Percentiles rank a stretch among this genome's conserved stretches.
phyloP scores from a whole-genome alignment of 2,113 vertebrate genomes.

The Macrotis lagotis region DNA sequence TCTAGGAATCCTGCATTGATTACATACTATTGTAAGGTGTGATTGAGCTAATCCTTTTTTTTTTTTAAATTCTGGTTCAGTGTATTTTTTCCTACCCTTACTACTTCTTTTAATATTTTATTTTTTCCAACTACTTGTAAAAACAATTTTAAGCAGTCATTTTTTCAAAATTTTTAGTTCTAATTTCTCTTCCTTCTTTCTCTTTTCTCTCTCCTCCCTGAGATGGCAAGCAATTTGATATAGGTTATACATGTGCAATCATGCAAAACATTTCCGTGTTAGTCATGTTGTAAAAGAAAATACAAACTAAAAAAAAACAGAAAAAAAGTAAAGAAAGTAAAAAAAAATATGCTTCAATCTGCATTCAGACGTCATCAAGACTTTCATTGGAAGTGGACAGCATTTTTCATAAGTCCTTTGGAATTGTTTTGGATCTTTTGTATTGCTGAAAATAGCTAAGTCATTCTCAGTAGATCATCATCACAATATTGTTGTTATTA shows the following conservation, averaged over 20 bases:
- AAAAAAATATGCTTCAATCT: background rate
- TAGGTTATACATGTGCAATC: background rate
- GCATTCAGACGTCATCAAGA: background rate
- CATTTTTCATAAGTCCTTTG: background rate
- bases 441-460: background rate
- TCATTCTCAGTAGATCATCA: background rate
- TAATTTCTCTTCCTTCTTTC: background rate
- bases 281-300: background rate
- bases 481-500: background rate
- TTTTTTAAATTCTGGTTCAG: background rate
- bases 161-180: background rate
- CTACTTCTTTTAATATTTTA: background rate
- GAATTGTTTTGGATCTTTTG: background rate
- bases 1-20: background rate
- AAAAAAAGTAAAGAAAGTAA: background rate
- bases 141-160: background rate
- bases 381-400: background rate
- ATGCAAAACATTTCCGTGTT: background rate
- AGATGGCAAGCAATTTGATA: background rate
- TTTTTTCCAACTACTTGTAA: background rate
- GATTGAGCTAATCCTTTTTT: background rate
- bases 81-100: background rate
- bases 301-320: background rate
- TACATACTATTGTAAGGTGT: background rate
- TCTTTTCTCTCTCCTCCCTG: background rate